phyloP scores from a whole-genome alignment of 2,888 invertebrate species.

The Timema cristinae region DNA sequence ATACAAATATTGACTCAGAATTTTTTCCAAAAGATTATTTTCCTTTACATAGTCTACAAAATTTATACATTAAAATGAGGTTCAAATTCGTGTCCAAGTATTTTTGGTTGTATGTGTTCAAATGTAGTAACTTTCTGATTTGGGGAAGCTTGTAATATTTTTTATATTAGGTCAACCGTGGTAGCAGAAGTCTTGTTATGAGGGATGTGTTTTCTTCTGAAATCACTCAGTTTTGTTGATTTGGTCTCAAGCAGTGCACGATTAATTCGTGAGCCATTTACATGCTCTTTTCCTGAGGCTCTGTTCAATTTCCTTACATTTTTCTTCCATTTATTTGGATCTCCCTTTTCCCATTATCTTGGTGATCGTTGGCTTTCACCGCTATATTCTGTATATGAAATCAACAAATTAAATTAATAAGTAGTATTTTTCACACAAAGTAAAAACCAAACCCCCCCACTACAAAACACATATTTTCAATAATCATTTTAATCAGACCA shows the following conservation, averaged over 20 bases:
- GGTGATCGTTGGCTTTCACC: no score
- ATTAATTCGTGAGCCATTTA: constrained; percentile 10
- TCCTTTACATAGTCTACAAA: neutral
- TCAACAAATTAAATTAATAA: no score
- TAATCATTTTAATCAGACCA: no score
- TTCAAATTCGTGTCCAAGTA: neutral
- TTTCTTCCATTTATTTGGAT: no score
- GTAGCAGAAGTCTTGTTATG: neutral
- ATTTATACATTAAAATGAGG: constrained; percentile 6
- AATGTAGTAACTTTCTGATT: neutral
- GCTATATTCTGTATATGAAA: no score
- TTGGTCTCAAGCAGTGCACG: neutral
- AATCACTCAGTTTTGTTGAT: no score
- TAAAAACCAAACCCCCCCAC: no score
- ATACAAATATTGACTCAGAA: neutral
- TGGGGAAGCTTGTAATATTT: neutral
- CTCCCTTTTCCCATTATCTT: no score
- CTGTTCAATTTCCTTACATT: neutral
- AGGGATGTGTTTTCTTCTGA: no score
- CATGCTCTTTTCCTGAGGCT: neutral
- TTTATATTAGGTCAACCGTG: neutral
- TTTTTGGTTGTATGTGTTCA: neutral
- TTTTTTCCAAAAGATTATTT: neutral
- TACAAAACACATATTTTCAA: no score
- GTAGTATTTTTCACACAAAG: no score